These are phyloP conservation scores for Catostylus mosaicus DNA, from an alignment of 30 jellyfish, hydroid and myxozoan species.

Conservation along the genomic window DNA sequence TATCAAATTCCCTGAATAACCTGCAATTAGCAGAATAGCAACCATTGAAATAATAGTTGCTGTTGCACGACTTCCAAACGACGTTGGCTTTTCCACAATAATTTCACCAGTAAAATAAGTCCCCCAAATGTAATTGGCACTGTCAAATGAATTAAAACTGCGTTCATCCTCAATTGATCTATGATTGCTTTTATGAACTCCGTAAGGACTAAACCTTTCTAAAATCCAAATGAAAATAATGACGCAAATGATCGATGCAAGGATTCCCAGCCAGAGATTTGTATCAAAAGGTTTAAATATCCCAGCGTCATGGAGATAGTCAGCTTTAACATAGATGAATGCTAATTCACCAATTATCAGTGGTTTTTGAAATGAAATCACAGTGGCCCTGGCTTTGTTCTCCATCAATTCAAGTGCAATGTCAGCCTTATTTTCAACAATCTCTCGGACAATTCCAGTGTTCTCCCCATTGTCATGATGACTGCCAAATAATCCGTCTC, in stretches of 20 bases:
- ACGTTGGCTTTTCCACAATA: slow-evolving; percentile 13
- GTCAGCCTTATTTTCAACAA: background rate
- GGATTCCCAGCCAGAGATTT: slow-evolving; percentile 1
- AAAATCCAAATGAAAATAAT: slow-evolving; percentile 8
- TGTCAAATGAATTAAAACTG: slow-evolving; percentile 17
- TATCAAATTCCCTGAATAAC: slow-evolving; percentile 26
- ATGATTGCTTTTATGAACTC: background rate
- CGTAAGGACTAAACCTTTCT: slow-evolving; percentile 29
- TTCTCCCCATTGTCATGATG: background rate
- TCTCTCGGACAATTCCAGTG: slow-evolving; percentile 7
- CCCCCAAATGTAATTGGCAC: slow-evolving; percentile 50
- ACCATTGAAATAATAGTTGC: background rate
- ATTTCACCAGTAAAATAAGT: slow-evolving; percentile 34
- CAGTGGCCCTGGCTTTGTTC: background rate
- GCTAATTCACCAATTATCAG: background rate
- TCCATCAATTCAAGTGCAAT: background rate
- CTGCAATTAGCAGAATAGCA: background rate
- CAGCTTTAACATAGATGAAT: background rate
- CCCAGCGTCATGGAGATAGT: background rate
- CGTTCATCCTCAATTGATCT: slow-evolving; percentile 5
- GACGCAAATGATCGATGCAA: background rate
- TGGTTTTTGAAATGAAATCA: slow-evolving; percentile 4
- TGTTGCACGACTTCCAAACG: slow-evolving; percentile 11
- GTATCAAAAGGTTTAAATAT: slow-evolving; percentile 9
- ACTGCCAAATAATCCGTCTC: slow-evolving; percentile 32